phyloP scores from a whole-genome alignment of 2,888 invertebrate genomes.

The Mamestra brassicae region DNA sequence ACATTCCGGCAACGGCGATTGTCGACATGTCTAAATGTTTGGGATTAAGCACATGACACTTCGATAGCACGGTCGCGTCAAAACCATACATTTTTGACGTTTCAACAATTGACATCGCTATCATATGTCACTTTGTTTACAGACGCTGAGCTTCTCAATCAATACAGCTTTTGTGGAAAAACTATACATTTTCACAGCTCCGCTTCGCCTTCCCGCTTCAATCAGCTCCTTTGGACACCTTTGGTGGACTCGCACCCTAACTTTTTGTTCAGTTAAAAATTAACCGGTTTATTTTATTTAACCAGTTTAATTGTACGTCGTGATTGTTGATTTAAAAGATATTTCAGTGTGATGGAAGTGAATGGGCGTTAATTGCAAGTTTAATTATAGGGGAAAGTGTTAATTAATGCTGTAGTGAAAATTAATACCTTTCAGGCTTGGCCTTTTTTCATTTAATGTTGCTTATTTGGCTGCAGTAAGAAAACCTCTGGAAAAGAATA shows the following conservation, averaged over 20 bases:
- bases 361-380: conserved; percentile 41
- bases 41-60: no score
- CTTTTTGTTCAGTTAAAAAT: conserved; percentile 47
- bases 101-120: no score
- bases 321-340: conserved; percentile 43
- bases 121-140: no score
- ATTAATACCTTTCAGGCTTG: background rate
- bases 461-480: background rate
- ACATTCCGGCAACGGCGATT: no score
- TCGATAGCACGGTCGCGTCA: no score
- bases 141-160: no score
- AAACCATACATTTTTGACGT: no score
- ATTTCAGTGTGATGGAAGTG: conserved; percentile 35
- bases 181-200: background rate
- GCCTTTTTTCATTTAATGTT: background rate
- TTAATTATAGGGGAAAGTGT: conserved; percentile 13
- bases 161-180: no score
- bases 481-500: background rate
- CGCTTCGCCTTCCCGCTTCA: background rate
- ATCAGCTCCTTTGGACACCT: no score
- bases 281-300: conserved; percentile 31
- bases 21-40: no score
- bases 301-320: conserved; percentile 52
- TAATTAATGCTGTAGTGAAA: conserved; percentile 15
- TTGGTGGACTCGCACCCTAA: background rate